Base-by-base conservation (phyloP, 1,140 invertebrate species). In the Brachionus rotundiformis region DNA sequence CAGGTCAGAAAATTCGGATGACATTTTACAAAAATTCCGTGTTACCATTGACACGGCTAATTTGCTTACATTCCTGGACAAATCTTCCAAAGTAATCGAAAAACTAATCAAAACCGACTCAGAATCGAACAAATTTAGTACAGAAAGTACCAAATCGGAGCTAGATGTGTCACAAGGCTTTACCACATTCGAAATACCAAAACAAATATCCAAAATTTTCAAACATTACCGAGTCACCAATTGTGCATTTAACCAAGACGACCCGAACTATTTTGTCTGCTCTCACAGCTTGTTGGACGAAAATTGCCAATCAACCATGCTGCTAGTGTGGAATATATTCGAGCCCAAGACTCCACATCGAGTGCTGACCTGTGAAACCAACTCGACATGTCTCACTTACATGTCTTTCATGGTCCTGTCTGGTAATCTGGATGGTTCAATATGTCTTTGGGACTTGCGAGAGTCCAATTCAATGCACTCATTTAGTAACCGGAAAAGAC, bases 1-100 rank as follows among this genome's bases (percentile, higher is more conserved):
- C 19, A 59, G 10, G 23, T 29, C 31, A 33, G 47, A 54, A 63
- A 63, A 54, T 33, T 59, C 47, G 2, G 76, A 79, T 11, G 59
- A 79, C 7, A 79, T 79, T 16, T 36, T 79, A 36, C 47, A 79
- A 79, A 79, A 79, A 63, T 63, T 79, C 16, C 31, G 76, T n/a
- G 29, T 41, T 2, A 59, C 11, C 23, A 59, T 63, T 10, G 25
- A 79, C 47, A 39, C 54, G 11, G 59, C 19, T 5, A 29, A 31
- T 33, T 63, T 79, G 27, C 23, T 36, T 2, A 54, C 33, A 11
- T 79, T 79, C 59, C 25, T 79, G 27, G 47, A 79, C 10, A 54
- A 63, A 54, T 54, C 76, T 39, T 54, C 44, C 27, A 79, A 79
- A 59, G 76, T 79, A 33, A 79, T 79, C 19, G 76, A 79, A 54